Evolutionary conservation across 1,140 invertebrate genomes (phyloP).

Genomic region (Scaptomyza graminum): DNA sequence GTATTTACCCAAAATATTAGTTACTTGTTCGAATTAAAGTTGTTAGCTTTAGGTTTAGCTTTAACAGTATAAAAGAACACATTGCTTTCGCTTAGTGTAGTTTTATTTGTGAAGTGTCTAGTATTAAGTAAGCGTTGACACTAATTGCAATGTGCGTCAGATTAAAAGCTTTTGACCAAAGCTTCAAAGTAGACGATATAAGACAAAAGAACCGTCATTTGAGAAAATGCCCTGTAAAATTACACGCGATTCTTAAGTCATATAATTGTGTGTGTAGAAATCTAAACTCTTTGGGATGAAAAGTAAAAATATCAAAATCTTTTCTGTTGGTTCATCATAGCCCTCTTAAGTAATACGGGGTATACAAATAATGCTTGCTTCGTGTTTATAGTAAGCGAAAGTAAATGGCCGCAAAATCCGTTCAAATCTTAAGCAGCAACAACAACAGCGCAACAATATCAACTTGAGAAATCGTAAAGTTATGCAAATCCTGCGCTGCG

Average conservation of each 20-base stretch:
- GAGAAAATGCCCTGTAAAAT: conserved; percentile 17
- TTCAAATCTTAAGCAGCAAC: conserved; percentile 32
- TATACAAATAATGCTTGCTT: conserved; percentile 5
- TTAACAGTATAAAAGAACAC: not conserved
- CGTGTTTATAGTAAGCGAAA: conserved; percentile 37
- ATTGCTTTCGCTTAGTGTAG: conserved; percentile 3
- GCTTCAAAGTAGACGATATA: conserved; percentile 60
- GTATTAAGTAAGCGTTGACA: conserved; percentile 47
- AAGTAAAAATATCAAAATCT: not conserved
- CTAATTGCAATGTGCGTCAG: conserved; percentile 69
- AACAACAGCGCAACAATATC: conserved; percentile 11
- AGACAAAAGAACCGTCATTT: conserved; percentile 3
- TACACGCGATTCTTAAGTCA: not conserved
- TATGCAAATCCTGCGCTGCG: conserved; percentile 75
- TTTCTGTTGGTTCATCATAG: not conserved
- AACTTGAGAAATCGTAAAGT: conserved; percentile 34
- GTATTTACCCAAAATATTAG: too few species aligned
- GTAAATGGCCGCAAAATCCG: conserved; percentile 58
- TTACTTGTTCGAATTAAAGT: too few species aligned
- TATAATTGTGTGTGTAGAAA: too few species aligned
- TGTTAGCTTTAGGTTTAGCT: too few species aligned
- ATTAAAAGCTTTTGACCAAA: conserved; percentile 56
- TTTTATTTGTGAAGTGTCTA: conserved; percentile 23
- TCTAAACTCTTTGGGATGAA: not conserved
- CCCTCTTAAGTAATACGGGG: not conserved